Base-by-base conservation (phyloP, 1,140 invertebrate genomes). In the Halyomorpha halys region DNA sequence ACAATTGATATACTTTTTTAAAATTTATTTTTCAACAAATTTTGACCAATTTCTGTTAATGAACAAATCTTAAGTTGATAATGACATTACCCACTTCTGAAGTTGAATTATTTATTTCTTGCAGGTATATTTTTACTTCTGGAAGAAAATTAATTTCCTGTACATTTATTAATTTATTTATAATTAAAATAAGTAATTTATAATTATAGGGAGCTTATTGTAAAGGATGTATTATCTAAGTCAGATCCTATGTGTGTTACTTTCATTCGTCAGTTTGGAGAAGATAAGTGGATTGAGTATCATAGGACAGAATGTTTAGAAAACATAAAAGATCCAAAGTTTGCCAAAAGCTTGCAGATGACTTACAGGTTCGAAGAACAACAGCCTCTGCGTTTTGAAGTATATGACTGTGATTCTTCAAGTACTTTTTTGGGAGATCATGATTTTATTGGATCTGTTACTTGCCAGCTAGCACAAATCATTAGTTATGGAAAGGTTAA, bases 231-330 rank as follows among this genome's bases (percentile, higher is more conserved):
- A 18, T 72, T 82, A 21, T 84, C 82, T 0, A 83, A 83, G 69
- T 83, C 81, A 34, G 83, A 86, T 71, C 83, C 83, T 15, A 80
- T 82, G 74, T 80, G 78, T 70, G 78, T 83, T 5, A 74, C 83
- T 2, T 81, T 74, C 66, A 74, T 80, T 65, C 72, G 75, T 63
- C 75, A 76, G 45, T 75, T 77, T 68, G 76, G 75, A 27, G 66
- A 72, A 39, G 74, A 73, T 27, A 70, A 76, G 45, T 83, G 80
- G 80, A 70, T 74, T 14, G 81, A 84, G 72, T 70, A 78, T 63
- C 78, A 79, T 56, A 71, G 82, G 67, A 84, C 83, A 27, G 83
- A 85, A 73, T 76, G 76, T 53, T 77, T 85, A 47, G 71, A 76
- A 61, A 83, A 85, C 71, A 76, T 72, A 49, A 73, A 82, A 61